phyloP scores from a whole-genome alignment of 2,888 invertebrate genomes.

The Imbricaverruca yamaguchii region DNA sequence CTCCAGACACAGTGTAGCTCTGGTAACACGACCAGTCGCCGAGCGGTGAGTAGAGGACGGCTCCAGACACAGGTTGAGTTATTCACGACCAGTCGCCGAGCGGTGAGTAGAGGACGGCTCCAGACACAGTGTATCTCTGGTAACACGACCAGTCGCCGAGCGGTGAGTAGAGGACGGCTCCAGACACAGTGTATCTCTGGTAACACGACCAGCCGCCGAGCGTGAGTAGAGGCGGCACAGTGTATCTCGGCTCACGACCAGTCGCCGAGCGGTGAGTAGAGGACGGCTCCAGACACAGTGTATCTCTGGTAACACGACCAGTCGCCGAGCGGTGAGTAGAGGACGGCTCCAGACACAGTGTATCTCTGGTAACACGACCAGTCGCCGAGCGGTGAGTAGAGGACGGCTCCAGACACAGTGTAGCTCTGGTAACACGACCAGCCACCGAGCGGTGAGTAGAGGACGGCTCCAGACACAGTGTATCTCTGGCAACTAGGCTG shows the following conservation, averaged over 20 bases:
- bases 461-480: constrained; percentile 37
- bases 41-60: constrained; percentile 62
- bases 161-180: constrained; percentile 57
- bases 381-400: constrained; percentile 69
- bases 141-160: constrained; percentile 67
- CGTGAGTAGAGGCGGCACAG: constrained; percentile 55
- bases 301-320: constrained; percentile 52
- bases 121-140: neutral
- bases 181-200: neutral
- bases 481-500: too few relatives aligned
- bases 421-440: constrained; percentile 52
- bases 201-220: constrained; percentile 67
- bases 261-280: constrained; percentile 69
- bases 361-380: constrained; percentile 52
- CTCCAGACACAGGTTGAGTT: neutral
- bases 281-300: constrained; percentile 37
- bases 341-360: constrained; percentile 37
- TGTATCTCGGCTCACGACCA: constrained; percentile 59
- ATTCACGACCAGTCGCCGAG: constrained; percentile 65
- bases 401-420: constrained; percentile 37
- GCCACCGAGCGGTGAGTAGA: constrained; percentile 69
- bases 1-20: neutral
- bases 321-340: constrained; percentile 69
- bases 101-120: constrained; percentile 57
- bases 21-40: constrained; percentile 62